Evolutionary conservation across 30 jellyfish, hydroid and myxozoan species (phyloP).

Genomic region (Hydractinia symbiolongicarpus): DNA sequence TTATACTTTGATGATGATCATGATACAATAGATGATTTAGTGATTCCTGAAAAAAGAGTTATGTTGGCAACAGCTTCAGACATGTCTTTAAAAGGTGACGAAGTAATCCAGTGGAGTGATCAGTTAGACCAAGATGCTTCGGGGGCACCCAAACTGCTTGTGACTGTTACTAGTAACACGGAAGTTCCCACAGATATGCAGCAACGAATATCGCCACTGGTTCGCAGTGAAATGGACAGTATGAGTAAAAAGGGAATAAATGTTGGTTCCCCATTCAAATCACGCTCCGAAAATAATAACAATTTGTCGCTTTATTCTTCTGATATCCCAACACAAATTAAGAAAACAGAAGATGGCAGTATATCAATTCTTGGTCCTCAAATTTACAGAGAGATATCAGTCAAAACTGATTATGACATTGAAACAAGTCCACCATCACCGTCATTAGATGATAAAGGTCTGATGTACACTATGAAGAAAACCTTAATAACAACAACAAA

Average conservation of each 20-base stretch:
- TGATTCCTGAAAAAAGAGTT: conserved; percentile 6
- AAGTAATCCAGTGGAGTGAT: conserved; percentile 69
- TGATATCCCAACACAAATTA: conserved; percentile 2
- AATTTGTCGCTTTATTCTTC: background rate
- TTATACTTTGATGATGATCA: conserved; percentile 1
- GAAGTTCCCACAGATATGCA: conserved; percentile 72
- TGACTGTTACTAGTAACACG: conserved; percentile 73
- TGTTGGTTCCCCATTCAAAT: background rate
- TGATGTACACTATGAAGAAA: conserved; percentile 64
- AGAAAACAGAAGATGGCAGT: conserved; percentile 41
- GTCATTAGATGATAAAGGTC: conserved; percentile 47
- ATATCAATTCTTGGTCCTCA: conserved; percentile 67
- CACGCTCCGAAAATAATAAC: background rate
- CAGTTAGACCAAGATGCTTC: conserved; percentile 58
- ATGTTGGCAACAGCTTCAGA: conserved; percentile 10
- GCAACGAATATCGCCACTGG: conserved; percentile 70
- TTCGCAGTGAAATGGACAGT: conserved; percentile 62
- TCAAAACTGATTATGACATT: conserved; percentile 74
- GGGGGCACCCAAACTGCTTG: conserved; percentile 55
- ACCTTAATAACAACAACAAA: conserved; percentile 88
- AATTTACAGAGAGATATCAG: conserved; percentile 70
- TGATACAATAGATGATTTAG: conserved; percentile 18
- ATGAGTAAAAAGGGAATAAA: background rate
- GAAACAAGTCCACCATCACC: conserved; percentile 85
- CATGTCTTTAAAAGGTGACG: conserved; percentile 61